These are phyloP conservation scores for Diplolepis rosae DNA, from an alignment of 2,888 invertebrate genomes.

Conservation along the genomic window DNA sequence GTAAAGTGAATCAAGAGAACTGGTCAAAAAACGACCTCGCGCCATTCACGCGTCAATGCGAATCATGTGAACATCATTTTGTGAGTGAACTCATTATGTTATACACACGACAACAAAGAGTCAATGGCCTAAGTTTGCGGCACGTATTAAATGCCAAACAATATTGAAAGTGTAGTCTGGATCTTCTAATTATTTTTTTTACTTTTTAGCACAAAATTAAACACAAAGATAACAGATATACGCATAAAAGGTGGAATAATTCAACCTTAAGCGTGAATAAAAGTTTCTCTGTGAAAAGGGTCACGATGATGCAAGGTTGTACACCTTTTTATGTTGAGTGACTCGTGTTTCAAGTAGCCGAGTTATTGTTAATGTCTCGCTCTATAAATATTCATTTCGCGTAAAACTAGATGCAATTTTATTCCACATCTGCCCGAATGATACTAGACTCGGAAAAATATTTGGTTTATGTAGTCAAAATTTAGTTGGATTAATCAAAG, in stretches of 20 bases:
- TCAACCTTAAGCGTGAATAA: conserved; percentile 19
- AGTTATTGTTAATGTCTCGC: conserved; percentile 58
- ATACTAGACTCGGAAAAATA: too few species aligned
- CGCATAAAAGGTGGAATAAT: background rate
- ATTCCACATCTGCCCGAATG: background rate
- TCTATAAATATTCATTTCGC: conserved; percentile 55
- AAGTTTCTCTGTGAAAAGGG: conserved; percentile 44
- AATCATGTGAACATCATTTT: conserved; percentile 12
- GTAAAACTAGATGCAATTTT: conserved; percentile 22
- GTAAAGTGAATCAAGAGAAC: background rate
- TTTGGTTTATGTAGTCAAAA: too few species aligned
- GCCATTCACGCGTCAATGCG: conserved; percentile 11
- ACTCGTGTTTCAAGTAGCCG: conserved; percentile 55
- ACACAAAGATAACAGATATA: conserved; percentile 8
- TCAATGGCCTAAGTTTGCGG: background rate
- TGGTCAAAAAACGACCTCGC: conserved; percentile 21
- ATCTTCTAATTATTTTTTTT: background rate
- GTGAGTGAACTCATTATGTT: background rate
- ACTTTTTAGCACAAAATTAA: background rate
- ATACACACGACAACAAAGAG: background rate
- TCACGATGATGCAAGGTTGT: conserved; percentile 54
- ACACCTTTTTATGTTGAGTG: conserved; percentile 44
- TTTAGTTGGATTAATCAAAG: too few species aligned
- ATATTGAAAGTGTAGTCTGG: background rate
- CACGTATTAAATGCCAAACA: background rate